Percentiles rank a stretch among this genome's conserved stretches.
Evolutionary conservation across 1,140 invertebrate genomes (phyloP).

Genomic region (Meloidogyne exigua): DNA sequence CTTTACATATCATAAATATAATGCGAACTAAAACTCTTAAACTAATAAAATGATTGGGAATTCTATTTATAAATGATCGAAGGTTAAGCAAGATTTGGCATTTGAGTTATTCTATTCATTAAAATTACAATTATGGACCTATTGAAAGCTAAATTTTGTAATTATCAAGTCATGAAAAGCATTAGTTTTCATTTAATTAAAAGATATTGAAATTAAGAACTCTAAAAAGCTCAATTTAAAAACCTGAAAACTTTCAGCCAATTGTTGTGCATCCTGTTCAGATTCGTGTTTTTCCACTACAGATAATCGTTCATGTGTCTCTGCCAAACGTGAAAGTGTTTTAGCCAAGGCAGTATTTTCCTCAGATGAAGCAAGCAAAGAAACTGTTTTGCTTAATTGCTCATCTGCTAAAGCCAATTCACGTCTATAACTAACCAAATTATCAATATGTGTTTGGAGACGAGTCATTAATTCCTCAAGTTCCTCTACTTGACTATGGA

Average conservation of each 20-base stretch:
- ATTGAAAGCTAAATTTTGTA: too few species aligned
- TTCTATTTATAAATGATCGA: too few species aligned
- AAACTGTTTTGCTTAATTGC: slow-evolving; percentile 80
- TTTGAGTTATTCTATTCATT: too few species aligned
- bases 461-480: slow-evolving; percentile 84
- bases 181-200: too few species aligned
- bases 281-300: slow-evolving; percentile 83
- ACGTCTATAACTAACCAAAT: slow-evolving; percentile 79
- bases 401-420: slow-evolving; percentile 80
- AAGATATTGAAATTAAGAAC: too few species aligned
- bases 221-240: not conserved
- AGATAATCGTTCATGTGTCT: slow-evolving; percentile 75
- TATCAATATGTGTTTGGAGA: slow-evolving; percentile 82
- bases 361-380: slow-evolving; percentile 88
- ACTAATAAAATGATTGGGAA: too few species aligned
- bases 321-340: slow-evolving; percentile 70
- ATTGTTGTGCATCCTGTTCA: slow-evolving; percentile 87
- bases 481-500: slow-evolving; percentile 83
- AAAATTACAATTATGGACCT: too few species aligned
- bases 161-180: too few species aligned
- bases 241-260: slow-evolving; percentile 68
- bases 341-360: slow-evolving; percentile 87
- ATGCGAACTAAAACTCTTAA: too few species aligned
- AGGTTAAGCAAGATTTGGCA: too few species aligned
- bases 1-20: too few species aligned